A percentile compares a stretch with the other conserved stretches of the same genome.
phyloP scores from a whole-genome alignment of 2,797 vertebrate genomes.

The Nothura maculosa region DNA sequence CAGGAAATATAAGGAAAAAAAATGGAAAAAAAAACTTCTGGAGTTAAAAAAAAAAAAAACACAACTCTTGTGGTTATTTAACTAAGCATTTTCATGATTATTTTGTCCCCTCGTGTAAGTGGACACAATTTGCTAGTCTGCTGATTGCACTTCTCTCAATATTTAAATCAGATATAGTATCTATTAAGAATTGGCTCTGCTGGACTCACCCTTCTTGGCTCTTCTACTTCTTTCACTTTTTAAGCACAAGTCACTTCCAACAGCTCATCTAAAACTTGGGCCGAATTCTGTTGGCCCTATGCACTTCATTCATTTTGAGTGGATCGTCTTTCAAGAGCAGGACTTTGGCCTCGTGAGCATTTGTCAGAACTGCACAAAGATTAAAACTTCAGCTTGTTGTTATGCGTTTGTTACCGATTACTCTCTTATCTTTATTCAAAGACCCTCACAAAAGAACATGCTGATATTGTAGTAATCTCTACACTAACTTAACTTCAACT shows the following conservation, averaged over 20 bases:
- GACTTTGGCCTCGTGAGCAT: background rate
- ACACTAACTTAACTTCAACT: background rate
- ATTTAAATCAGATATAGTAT: background rate
- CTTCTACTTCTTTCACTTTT: background rate
- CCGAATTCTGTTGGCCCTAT: background rate
- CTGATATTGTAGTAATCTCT: background rate
- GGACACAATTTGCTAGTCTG: background rate
- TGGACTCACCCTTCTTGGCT: background rate
- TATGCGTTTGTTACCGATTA: background rate
- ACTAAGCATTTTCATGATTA: background rate
- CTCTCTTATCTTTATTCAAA: background rate
- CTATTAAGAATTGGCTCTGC: background rate
- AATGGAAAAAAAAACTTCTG: too few species aligned
- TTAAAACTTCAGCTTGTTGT: background rate
- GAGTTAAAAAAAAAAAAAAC: background rate
- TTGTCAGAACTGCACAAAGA: background rate
- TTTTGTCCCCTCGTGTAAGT: background rate
- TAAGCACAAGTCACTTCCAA: background rate
- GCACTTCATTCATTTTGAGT: background rate
- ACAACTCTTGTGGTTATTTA: background rate
- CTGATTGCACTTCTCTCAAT: background rate
- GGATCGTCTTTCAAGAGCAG: background rate
- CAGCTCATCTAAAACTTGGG: background rate
- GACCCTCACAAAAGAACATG: background rate
- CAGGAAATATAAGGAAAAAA: background rate